Percentiles rank a stretch among this genome's conserved stretches.
These are phyloP conservation scores for Nomada goodeniana DNA, from an alignment of 2,888 invertebrate genomes.

Conservation along the genomic window DNA sequence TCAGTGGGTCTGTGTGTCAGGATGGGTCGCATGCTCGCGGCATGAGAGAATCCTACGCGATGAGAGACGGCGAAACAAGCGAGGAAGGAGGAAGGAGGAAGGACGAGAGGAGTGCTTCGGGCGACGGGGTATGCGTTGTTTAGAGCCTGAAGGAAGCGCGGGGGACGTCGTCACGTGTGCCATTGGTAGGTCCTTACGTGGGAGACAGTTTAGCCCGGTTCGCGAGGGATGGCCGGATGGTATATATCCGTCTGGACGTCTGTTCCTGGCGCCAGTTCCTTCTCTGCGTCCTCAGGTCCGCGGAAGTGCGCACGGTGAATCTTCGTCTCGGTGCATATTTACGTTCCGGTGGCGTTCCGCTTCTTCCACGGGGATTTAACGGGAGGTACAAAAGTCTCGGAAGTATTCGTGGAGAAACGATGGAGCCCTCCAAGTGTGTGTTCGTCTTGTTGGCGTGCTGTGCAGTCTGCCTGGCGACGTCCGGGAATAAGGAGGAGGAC, in stretches of 20 bases:
- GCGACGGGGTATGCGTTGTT: constrained; percentile 32
- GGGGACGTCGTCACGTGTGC: constrained; percentile 47
- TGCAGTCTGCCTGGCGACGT: constrained; percentile 36
- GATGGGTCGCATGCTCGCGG: constrained; percentile 80
- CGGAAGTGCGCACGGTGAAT: constrained; percentile 67
- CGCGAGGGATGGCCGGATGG: constrained; percentile 66
- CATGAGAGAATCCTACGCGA: constrained; percentile 53
- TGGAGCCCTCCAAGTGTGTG: constrained; percentile 70
- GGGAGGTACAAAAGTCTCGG: background rate
- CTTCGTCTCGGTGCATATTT: background rate
- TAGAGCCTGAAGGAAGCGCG: constrained; percentile 19
- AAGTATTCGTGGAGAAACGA: constrained; percentile 8
- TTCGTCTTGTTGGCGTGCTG: constrained; percentile 59
- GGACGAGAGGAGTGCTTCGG: background rate
- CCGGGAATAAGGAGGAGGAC: constrained; percentile 80
- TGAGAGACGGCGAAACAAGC: constrained; percentile 31
- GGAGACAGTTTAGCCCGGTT: constrained; percentile 77
- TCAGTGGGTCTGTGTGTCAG: constrained; percentile 84
- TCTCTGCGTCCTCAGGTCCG: constrained; percentile 72
- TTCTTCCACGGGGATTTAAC: background rate
- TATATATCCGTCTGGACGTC: constrained; percentile 75
- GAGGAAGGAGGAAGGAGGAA: background rate
- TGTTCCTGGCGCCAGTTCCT: constrained; percentile 78
- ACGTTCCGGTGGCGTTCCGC: constrained; percentile 12
- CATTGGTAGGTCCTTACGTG: constrained; percentile 66